A percentile compares a stretch with the other conserved stretches of the same genome.
Conservation (phyloP, 30 jellyfish, hydroid and myxozoan species). For the Chironex yamaguchii region DNA sequence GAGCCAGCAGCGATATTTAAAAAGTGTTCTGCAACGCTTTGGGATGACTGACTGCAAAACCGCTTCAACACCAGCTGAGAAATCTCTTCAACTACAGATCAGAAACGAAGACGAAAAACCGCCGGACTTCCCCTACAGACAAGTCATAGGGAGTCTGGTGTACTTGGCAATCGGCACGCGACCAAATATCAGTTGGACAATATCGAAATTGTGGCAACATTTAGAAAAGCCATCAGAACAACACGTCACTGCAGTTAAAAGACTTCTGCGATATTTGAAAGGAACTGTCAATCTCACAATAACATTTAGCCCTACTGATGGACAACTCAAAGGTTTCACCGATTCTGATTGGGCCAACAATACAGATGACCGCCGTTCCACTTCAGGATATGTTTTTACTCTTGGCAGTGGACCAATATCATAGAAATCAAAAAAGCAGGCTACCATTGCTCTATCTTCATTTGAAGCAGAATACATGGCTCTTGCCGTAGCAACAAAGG, state of each 20-base stretch:
- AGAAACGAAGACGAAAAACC: slow-evolving; percentile 10
- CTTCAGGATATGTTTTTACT: slow-evolving; percentile 31
- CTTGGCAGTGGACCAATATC: slow-evolving; percentile 18
- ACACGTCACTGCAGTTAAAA: slow-evolving; percentile 33
- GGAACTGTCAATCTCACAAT: not conserved
- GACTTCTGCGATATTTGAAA: slow-evolving; percentile 19
- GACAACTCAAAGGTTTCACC: slow-evolving; percentile 1
- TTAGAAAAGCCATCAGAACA: not conserved
- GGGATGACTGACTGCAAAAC: slow-evolving; percentile 21
- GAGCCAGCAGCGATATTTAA: too few species aligned
- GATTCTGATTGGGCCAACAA: slow-evolving; percentile 56
- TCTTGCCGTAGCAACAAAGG: slow-evolving; percentile 53
- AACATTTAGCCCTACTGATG: slow-evolving; percentile 7
- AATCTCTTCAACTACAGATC: not conserved
- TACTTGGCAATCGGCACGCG: slow-evolving; percentile 46
- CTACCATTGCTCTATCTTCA: slow-evolving; percentile 44
- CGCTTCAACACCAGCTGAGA: slow-evolving; percentile 41
- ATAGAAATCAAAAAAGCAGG: slow-evolving; percentile 29
- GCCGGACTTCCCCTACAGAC: slow-evolving; percentile 6
- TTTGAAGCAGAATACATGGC: slow-evolving; percentile 56
- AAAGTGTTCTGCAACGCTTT: slow-evolving; percentile 13
- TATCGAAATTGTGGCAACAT: slow-evolving; percentile 28
- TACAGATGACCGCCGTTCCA: not conserved
- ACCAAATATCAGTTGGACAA: slow-evolving; percentile 40
- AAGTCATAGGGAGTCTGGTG: slow-evolving; percentile 38